Evolutionary conservation across 2,113 vertebrate species (phyloP).

Genomic region (Mesitornis unicolor): DNA sequence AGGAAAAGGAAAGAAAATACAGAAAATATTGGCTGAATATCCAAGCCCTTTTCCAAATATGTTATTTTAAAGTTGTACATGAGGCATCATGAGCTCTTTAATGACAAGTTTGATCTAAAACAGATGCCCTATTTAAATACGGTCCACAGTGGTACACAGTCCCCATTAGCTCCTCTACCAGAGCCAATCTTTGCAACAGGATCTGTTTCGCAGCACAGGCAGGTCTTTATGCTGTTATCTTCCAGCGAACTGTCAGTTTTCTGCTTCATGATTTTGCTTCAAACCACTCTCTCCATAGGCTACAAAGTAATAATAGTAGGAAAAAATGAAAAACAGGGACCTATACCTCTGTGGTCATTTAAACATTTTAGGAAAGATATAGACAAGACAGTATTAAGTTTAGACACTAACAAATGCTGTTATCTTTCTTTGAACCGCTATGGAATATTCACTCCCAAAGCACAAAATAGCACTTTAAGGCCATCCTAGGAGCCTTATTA

Average conservation of each 20-base stretch:
- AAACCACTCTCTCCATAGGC: not conserved
- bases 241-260: not conserved
- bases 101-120: not conserved
- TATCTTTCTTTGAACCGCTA: not conserved
- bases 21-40: not conserved
- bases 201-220: not conserved
- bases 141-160: not conserved
- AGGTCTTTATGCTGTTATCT: not conserved
- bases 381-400: not conserved
- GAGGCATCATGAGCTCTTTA: conserved; percentile 5
- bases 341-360: not conserved
- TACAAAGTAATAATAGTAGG: not conserved
- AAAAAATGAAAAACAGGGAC: not conserved
- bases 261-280: not conserved
- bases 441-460: not conserved
- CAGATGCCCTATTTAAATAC: not conserved
- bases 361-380: not conserved
- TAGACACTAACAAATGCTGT: conserved; percentile 1
- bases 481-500: conserved; percentile 1
- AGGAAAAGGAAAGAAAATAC: not conserved
- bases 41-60: not conserved
- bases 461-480: conserved; percentile 3
- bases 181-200: conserved; percentile 2
- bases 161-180: not conserved
- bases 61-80: not conserved